Percentiles rank a stretch among this genome's conserved stretches.
Evolutionary conservation across 2,113 vertebrate genomes (phyloP).

Genomic region (Bungarus multicinctus): DNA sequence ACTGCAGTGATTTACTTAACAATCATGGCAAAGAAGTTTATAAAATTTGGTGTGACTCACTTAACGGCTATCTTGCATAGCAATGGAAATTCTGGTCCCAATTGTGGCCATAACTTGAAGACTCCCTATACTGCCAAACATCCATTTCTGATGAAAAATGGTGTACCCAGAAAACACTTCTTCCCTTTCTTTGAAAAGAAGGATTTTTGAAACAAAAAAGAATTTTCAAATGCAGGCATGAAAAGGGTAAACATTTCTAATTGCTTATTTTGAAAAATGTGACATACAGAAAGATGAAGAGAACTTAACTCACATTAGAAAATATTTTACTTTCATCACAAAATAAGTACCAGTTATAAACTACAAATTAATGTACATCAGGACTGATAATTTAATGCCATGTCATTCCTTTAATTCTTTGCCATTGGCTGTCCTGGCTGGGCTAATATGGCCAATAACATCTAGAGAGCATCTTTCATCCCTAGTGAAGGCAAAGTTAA

Average conservation of each 20-base stretch:
- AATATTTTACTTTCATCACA: not conserved
- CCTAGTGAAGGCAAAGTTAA: not conserved
- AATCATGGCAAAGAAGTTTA: not conserved
- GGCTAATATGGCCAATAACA: not conserved
- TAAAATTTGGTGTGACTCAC: not conserved
- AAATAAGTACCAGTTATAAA: not conserved
- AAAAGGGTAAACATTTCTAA: not conserved
- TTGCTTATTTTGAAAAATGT: not conserved
- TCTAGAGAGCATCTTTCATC: too few species aligned
- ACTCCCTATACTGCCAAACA: not conserved
- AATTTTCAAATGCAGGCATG: conserved; percentile 26
- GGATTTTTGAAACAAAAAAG: conserved; percentile 21
- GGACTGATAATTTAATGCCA: not conserved
- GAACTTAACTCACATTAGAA: not conserved
- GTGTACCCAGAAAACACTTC: conserved; percentile 55
- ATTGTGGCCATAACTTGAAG: too few species aligned
- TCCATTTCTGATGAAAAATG: conserved; percentile 57
- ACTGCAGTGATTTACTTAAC: not conserved
- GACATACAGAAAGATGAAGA: not conserved
- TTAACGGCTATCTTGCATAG: too few species aligned
- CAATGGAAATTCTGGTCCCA: too few species aligned
- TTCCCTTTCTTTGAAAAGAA: conserved; percentile 49
- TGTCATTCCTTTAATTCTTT: not conserved
- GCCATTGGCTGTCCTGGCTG: not conserved
- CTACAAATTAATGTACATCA: not conserved